Evolutionary conservation across 2,888 invertebrate genomes (phyloP), one percentile per base, ranked within the genome.

Genomic region (Rhamnusium bicolor): DNA sequence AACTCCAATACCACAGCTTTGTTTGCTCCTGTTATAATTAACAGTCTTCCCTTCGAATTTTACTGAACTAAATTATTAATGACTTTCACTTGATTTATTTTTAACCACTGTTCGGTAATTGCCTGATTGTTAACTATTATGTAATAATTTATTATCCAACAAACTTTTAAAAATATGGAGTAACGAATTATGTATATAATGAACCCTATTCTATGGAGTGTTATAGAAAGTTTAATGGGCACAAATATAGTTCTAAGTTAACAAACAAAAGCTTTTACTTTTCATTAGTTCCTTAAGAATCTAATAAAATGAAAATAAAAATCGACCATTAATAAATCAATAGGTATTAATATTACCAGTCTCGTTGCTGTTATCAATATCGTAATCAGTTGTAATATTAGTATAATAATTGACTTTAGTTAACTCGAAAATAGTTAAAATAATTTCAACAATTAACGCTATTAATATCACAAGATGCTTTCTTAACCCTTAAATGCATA

Each of bases 1-100:
- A 66, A 75, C 70, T 69, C 72, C 72, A 69, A 74, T 74, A 71
- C 65, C 53, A 4, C 65, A 21, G 49, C 53, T 65, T 53, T 51
- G 65, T 65, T 65, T 65, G 47, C 65, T 65, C 29, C 53, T 53
- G 53, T 53, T 63, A 27, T 63, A 63, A 63, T 63, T 63, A 63
- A 63, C 63, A 63, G 24, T 63, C 58, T 19, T 65, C 32, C 53
- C 40, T 65, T 65, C 65, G 65, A 53, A 65, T 65, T 51, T 40
- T 32, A 51, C 53, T 29, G 18, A 65, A 53, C 65, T 65, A 65
- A 29, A 51, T 53, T 65, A 65, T 65, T 65, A 65, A 65, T 65
- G 53, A 65, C 65, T 53, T 32, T 53, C 19, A n/a, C 53, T 65
- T 53, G 53, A 65, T 53, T 65, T 65, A 65, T 32, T 65, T 65